These are phyloP conservation scores for Gallinago paraguaiae DNA, from an alignment of 2,113 vertebrate genomes.

Conservation along the genomic window DNA sequence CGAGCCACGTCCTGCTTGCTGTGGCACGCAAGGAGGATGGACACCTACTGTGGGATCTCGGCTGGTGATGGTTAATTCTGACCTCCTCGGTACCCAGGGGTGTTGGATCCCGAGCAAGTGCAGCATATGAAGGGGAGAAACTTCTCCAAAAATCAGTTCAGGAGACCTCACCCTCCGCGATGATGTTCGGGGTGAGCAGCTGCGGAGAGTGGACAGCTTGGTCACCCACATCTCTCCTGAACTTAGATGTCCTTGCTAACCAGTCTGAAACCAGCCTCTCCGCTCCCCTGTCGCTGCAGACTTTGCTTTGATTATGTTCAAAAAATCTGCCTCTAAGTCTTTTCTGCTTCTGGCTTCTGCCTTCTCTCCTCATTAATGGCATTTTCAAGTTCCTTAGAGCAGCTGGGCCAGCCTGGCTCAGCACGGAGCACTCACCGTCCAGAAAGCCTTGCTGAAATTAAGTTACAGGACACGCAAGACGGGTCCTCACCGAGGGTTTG, in stretches of 20 bases:
- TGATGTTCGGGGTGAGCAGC: not conserved
- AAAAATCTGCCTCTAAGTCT: not conserved
- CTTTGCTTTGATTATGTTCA: not conserved
- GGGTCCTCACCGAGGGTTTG: rapidly evolving
- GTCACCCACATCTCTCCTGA: not conserved
- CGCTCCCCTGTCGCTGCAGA: not conserved
- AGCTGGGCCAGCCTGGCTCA: not conserved
- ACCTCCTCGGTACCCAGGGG: not conserved
- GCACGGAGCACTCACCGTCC: not conserved
- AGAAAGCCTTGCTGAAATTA: not conserved
- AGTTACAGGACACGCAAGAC: not conserved
- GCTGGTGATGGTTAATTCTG: not conserved
- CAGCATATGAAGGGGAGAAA: not conserved
- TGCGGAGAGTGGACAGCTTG: not conserved
- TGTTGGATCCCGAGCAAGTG: not conserved
- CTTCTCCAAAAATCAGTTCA: not conserved
- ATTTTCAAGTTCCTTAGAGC: not conserved
- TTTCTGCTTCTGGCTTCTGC: not conserved
- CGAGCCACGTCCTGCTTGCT: not conserved
- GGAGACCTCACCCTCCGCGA: not conserved
- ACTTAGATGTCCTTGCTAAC: not conserved
- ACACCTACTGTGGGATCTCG: not conserved
- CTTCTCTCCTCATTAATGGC: not conserved
- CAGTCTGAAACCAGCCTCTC: not conserved
- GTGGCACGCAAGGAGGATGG: not conserved